These are phyloP conservation scores for Lasioglossum marginatum DNA, from an alignment of 2,888 invertebrate genomes.

Conservation along the genomic window DNA sequence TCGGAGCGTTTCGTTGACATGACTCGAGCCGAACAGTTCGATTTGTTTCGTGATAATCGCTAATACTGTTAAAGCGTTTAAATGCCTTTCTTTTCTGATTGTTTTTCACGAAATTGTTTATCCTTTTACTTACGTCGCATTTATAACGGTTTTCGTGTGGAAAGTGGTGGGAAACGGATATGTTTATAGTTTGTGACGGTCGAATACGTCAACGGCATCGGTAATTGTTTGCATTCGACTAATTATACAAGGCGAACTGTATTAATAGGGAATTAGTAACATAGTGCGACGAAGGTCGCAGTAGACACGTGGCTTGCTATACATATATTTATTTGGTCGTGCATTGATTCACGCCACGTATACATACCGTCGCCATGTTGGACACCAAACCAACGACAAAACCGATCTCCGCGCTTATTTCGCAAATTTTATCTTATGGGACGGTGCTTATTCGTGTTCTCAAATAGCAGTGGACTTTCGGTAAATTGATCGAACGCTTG, in stretches of 20 bases:
- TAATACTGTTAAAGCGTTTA: background rate
- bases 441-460: conserved; percentile 68
- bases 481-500: conserved; percentile 47
- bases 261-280: conserved; percentile 32
- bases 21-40: background rate
- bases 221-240: background rate
- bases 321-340: conserved; percentile 70
- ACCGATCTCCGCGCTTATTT: conserved; percentile 67
- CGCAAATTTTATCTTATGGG: conserved; percentile 69
- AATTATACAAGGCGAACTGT: conserved; percentile 5
- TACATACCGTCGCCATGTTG: conserved; percentile 69
- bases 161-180: background rate
- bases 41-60: background rate
- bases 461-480: conserved; percentile 73
- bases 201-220: background rate
- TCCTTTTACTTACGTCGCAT: background rate
- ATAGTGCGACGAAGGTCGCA: conserved; percentile 62
- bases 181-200: background rate
- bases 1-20: conserved; percentile 6
- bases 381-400: conserved; percentile 67
- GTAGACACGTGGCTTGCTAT: conserved; percentile 77
- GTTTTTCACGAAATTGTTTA: conserved; percentile 26
- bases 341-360: conserved; percentile 74
- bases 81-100: background rate
- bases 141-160: background rate